Evolutionary conservation across 1,140 invertebrate species (phyloP), one percentile per base, ranked within the genome.

Genomic region (Trichogramma pretiosum): DNA sequence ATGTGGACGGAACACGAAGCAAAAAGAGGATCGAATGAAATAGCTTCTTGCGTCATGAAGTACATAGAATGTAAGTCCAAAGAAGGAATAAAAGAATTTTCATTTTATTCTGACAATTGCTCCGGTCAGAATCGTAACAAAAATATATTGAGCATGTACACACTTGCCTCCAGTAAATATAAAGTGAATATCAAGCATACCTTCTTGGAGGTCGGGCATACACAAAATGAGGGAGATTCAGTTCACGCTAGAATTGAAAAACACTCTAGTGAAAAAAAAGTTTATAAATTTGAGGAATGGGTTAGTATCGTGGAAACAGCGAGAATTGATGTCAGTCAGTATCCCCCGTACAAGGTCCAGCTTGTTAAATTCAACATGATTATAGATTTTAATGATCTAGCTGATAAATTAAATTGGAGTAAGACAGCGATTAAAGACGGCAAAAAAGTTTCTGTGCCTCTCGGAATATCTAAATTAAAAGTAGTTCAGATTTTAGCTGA

Each of bases 1-100:
- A 55, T 71, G 21, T 75, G 72, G 69, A 56, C 67, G 56, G 72
- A 76, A 56, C 55, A 54, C 3, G 52, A 65, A 38, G 72, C 54
- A 14, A 62, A 64, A 28, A 57, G 68, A 38, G 67, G 63, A 5
- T 59, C 65, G 13, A 68, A 63, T 39, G 65, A 70, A 58, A 74
- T 74, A 50, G 63, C 62, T n/a, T 56, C 59, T 3, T 68, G 64
- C 42, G 23, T 74, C 42, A 56, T 50, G 9, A 37, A 60, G 51
- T 63, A 53, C 57, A 59, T 63, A 16, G 17, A 32, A 23, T 13
- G 26, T 18, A 52, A 46, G 49, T 34, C 22, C 13, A 14, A 37
- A 14, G 16, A 14, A 10, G 50, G 50, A 26, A 45, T 45, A 1
- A 44, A 46, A 23, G 43, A 52, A 23, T 52, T 50, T 44, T 19